A percentile compares a stretch with the other conserved stretches of the same genome.
Conservation (phyloP, 1,140 invertebrate genomes). For the Thrips palmi region DNA sequence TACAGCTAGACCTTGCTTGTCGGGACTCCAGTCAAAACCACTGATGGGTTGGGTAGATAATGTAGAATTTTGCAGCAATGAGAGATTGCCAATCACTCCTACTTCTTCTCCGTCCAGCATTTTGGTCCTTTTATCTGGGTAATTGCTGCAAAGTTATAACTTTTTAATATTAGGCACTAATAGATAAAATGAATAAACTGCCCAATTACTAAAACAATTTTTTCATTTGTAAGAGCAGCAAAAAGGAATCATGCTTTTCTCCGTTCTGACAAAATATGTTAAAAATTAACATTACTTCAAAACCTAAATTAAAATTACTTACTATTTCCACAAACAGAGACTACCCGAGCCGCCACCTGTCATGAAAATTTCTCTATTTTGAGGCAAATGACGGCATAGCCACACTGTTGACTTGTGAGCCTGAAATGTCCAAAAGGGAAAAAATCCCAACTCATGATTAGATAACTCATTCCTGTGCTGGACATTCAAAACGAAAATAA, state of each 20-base stretch:
- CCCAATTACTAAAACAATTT: not conserved
- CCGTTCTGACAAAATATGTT: constrained; percentile 5
- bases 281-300: constrained; percentile 5
- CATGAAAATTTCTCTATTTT: constrained; percentile 87
- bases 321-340: constrained; percentile 88
- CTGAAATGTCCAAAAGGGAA: constrained; percentile 27
- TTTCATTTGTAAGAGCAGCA: too few species aligned
- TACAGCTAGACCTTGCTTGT: constrained; percentile 72
- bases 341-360: constrained; percentile 78
- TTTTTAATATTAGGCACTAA: constrained; percentile 13
- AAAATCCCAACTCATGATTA: constrained; percentile 7
- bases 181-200: not conserved
- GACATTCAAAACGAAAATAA: constrained; percentile 1
- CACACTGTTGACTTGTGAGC: constrained; percentile 72
- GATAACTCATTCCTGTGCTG: constrained; percentile 5
- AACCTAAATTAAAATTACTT: constrained; percentile 20
- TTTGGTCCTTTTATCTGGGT: constrained; percentile 54
- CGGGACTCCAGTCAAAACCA: constrained; percentile 78
- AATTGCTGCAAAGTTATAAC: constrained; percentile 40
- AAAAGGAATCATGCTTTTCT: too few species aligned
- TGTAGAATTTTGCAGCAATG: constrained; percentile 57
- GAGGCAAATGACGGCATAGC: constrained; percentile 71
- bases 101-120: constrained; percentile 48
- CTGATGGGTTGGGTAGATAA: constrained; percentile 78
- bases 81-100: constrained; percentile 57